These are phyloP conservation scores for Steinernema feltiae DNA, from an alignment of 1,140 invertebrate genomes.

Conservation along the genomic window DNA sequence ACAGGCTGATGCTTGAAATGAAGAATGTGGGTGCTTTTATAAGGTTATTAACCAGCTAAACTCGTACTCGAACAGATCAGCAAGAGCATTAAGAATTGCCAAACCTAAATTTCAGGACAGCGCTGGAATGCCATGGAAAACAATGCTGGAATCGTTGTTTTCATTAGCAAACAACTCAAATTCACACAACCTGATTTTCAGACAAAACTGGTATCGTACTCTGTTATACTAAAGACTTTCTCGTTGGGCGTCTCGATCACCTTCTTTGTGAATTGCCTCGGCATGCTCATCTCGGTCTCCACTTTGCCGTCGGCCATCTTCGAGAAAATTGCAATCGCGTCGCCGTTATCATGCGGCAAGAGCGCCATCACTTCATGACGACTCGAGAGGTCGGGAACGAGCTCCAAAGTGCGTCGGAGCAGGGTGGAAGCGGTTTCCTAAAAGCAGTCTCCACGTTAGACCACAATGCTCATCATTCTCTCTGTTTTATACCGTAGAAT, in stretches of 20 bases:
- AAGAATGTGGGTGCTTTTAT: no score
- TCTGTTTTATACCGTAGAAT: not conserved
- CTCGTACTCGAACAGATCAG: no score
- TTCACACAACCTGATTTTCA: no score
- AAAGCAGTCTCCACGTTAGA: not conserved
- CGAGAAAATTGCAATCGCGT: not conserved
- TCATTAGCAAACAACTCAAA: no score
- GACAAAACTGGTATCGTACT: not conserved
- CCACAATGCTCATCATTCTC: not conserved
- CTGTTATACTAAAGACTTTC: not conserved
- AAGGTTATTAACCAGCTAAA: no score
- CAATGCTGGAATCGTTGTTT: no score
- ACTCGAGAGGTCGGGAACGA: not conserved
- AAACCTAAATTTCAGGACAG: no score
- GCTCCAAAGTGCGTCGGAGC: not conserved
- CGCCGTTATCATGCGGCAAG: not conserved
- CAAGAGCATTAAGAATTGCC: no score
- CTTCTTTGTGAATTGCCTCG: not conserved
- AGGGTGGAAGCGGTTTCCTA: not conserved
- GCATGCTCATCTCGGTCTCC: not conserved
- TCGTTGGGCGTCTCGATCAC: not conserved
- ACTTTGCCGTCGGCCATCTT: not conserved
- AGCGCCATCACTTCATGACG: not conserved
- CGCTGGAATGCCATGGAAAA: no score
- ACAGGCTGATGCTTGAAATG: no score